Percentiles rank a stretch among this genome's conserved stretches.
phyloP scores from a whole-genome alignment of 2,113 vertebrate genomes.

The Perca fluviatilis region DNA sequence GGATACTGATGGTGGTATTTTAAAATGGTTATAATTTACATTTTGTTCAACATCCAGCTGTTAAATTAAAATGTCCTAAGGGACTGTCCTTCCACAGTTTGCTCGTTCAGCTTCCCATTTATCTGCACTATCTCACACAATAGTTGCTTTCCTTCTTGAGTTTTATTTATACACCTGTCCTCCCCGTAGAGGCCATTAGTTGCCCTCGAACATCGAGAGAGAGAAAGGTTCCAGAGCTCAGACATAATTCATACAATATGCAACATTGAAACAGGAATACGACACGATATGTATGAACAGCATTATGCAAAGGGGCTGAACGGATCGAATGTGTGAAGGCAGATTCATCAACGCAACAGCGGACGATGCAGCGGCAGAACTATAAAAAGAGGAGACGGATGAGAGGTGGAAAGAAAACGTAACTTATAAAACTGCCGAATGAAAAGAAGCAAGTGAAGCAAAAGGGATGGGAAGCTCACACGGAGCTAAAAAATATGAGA shows the following conservation, averaged over 20 bases:
- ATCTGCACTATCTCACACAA: not conserved
- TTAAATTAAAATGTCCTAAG: not conserved
- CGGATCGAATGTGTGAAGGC: not conserved
- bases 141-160: not conserved
- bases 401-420: conserved; percentile 7
- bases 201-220: not conserved
- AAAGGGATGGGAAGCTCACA: not conserved
- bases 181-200: not conserved
- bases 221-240: not conserved
- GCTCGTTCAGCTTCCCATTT: not conserved
- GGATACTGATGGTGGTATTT: not conserved
- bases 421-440: conserved; percentile 7
- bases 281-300: not conserved
- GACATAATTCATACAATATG: not conserved
- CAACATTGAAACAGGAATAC: not conserved
- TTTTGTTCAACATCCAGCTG: not conserved
- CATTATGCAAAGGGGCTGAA: not conserved
- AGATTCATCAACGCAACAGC: conserved; percentile 18
- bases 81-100: not conserved
- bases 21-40: not conserved
- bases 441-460: not conserved
- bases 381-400: not conserved
- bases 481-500: conserved; percentile 1
- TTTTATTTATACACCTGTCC: not conserved
- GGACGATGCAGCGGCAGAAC: not conserved